These are phyloP conservation scores for Rhynchotus rufescens DNA, from an alignment of 2,797 vertebrate species.

Conservation along the genomic window DNA sequence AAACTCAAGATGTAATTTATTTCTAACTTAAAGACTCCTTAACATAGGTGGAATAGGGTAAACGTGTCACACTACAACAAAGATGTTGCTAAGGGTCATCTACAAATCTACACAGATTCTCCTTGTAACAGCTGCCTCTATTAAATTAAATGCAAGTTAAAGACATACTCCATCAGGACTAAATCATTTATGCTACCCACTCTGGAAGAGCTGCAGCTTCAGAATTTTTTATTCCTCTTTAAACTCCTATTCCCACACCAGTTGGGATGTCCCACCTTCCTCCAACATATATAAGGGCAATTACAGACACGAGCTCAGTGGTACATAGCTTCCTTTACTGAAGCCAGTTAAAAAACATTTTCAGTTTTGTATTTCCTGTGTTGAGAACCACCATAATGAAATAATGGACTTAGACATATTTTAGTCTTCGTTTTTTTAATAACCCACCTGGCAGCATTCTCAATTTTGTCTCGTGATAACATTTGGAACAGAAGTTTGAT, in stretches of 20 bases:
- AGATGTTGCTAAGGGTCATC: background rate
- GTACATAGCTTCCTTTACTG: background rate
- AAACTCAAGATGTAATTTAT: background rate
- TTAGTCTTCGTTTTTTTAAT: slow-evolving; percentile 23
- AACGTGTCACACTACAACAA: background rate
- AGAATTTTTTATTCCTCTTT: background rate
- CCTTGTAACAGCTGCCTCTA: background rate
- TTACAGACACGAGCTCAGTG: background rate
- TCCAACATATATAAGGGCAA: background rate
- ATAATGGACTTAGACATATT: slow-evolving; percentile 23
- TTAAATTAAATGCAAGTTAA: background rate
- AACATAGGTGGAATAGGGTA: background rate
- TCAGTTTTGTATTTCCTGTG: background rate
- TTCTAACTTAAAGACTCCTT: background rate
- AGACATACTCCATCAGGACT: background rate
- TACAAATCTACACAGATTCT: background rate
- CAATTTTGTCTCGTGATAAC: slow-evolving; percentile 38
- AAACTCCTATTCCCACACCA: background rate
- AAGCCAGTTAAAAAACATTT: background rate
- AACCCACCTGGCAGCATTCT: slow-evolving; percentile 31
- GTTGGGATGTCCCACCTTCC: background rate
- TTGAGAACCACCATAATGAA: background rate
- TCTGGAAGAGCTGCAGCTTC: background rate
- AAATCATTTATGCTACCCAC: background rate
- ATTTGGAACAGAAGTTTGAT: slow-evolving; percentile 47